phyloP scores from a whole-genome alignment of 2,113 vertebrate species.

The Sphyrna mokarran region DNA sequence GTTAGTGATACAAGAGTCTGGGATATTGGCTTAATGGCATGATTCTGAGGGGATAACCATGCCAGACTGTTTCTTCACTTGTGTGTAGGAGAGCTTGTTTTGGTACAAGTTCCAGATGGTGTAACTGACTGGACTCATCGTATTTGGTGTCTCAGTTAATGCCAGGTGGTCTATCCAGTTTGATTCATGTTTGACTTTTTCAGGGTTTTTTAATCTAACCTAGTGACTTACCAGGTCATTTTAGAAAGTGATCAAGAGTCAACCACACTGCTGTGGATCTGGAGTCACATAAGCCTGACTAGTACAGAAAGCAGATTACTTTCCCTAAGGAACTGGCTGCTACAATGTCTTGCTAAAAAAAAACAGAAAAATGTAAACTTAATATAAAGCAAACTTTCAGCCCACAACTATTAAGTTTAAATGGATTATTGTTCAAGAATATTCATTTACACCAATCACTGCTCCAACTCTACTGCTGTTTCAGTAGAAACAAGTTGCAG shows the following conservation, averaged over 20 bases:
- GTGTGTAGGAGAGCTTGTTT: background rate
- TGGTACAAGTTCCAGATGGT: background rate
- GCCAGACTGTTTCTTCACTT: background rate
- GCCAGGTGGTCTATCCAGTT: background rate
- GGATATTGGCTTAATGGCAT: too few relatives aligned
- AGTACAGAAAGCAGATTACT: background rate
- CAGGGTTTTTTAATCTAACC: background rate
- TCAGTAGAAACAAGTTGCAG: conserved; percentile 31
- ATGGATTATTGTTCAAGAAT: background rate
- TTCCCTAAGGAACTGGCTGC: background rate
- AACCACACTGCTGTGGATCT: background rate
- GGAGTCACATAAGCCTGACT: background rate
- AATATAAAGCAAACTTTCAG: background rate
- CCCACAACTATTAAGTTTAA: conserved; percentile 6
- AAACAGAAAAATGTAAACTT: background rate
- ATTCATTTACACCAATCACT: background rate
- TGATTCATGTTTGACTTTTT: background rate
- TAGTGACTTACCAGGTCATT: background rate
- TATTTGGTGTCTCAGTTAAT: background rate
- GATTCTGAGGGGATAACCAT: background rate
- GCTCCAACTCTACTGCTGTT: background rate
- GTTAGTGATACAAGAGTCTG: background rate
- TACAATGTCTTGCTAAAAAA: background rate
- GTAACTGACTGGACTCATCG: background rate
- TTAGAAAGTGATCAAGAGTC: background rate